phyloP scores from a whole-genome alignment of 2,113 vertebrate genomes.

The Plestiodon gilberti region DNA sequence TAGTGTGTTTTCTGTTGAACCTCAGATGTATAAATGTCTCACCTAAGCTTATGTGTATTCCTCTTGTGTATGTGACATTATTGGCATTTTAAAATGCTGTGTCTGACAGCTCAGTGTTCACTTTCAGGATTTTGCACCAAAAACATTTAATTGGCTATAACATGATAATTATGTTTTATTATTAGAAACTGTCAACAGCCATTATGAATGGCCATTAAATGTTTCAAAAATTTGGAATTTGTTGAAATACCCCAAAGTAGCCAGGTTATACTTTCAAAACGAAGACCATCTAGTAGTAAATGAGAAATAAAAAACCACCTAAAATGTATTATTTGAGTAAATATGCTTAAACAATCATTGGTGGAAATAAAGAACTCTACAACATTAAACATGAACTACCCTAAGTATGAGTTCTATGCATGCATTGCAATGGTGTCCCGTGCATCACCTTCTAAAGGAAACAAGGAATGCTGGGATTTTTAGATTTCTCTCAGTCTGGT shows the following conservation, averaged over 20 bases:
- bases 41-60: constrained; percentile 46
- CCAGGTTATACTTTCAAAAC: background rate
- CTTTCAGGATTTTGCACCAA: constrained; percentile 1
- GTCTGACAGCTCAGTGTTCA: constrained; percentile 24
- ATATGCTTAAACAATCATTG: constrained; percentile 14
- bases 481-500: constrained; percentile 14
- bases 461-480: constrained; percentile 32
- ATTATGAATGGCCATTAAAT: background rate
- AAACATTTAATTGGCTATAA: background rate
- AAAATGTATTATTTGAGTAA: background rate
- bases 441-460: constrained; percentile 18
- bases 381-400: constrained; percentile 2
- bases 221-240: background rate
- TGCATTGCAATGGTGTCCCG: background rate
- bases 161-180: constrained; percentile 1
- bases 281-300: background rate
- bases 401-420: constrained; percentile 3
- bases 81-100: background rate
- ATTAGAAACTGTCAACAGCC: background rate
- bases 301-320: background rate
- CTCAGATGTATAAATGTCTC: constrained; percentile 45
- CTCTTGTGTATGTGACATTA: constrained; percentile 40
- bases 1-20: constrained; percentile 59
- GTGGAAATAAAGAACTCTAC: constrained; percentile 24
- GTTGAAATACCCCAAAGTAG: background rate